Percentiles rank a stretch among this genome's conserved stretches.
Evolutionary conservation across 1,140 invertebrate species (phyloP).

Genomic region (Bombus confusus): DNA sequence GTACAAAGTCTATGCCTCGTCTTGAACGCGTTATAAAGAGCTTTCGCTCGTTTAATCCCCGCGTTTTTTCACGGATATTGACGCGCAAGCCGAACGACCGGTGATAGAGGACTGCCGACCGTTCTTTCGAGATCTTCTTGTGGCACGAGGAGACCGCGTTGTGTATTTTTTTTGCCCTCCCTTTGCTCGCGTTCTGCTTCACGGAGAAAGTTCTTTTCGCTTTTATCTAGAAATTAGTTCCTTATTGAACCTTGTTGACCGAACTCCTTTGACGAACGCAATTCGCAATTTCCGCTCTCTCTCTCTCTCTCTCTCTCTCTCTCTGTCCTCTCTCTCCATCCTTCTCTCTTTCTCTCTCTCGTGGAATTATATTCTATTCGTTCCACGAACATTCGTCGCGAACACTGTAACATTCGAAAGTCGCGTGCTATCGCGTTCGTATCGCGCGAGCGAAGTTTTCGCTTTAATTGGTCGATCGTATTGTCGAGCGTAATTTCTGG

Average conservation of each 20-base stretch:
- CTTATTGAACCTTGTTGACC: slow-evolving; percentile 4
- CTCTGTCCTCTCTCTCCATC: too few relatives aligned
- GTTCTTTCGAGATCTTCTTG: not conserved
- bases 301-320: not conserved
- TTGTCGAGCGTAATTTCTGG: not conserved
- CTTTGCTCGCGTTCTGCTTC: too few relatives aligned
- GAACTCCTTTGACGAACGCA: not conserved
- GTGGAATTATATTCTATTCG: not conserved
- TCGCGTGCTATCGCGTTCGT: too few relatives aligned
- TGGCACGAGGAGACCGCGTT: not conserved
- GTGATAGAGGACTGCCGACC: not conserved
- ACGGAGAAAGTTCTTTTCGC: not conserved
- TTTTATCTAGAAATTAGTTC: slow-evolving; percentile 1
- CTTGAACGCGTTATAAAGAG: slow-evolving; percentile 2
- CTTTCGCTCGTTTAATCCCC: not conserved
- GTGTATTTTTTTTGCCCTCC: not conserved
- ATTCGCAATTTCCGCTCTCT: not conserved
- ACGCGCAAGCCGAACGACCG: not conserved
- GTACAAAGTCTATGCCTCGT: not conserved
- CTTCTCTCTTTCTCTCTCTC: too few relatives aligned
- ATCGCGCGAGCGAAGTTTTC: not conserved
- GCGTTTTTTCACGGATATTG: not conserved
- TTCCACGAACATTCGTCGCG: not conserved
- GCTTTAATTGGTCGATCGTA: not conserved
- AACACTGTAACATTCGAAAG: not conserved